Percentiles rank a stretch among this genome's conserved stretches.
These are phyloP conservation scores for Microctenopoma steveboyesi DNA, from an alignment of 2,797 vertebrate genomes.

Conservation along the genomic window DNA sequence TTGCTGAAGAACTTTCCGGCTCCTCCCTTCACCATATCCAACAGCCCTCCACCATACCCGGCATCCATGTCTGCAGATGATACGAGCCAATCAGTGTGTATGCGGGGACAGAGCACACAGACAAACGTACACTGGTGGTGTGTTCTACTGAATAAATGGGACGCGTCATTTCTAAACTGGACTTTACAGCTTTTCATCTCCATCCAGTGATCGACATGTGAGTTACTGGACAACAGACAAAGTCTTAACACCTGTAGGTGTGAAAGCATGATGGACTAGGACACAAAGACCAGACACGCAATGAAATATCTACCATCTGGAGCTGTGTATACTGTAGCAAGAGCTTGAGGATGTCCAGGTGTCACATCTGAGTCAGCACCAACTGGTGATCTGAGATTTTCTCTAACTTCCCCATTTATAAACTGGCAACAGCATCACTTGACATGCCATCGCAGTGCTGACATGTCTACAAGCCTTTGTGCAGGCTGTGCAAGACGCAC, in stretches of 20 bases:
- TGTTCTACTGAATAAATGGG: neutral
- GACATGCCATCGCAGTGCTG: conserved; percentile 22
- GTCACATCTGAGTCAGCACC: conserved; percentile 65
- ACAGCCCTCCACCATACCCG: conserved; percentile 91
- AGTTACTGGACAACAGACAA: too few relatives aligned
- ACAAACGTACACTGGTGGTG: conserved; percentile 8
- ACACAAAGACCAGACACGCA: conserved; percentile 25
- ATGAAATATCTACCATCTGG: conserved; percentile 33
- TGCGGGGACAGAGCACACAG: conserved; percentile 6
- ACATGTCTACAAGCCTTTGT: conserved; percentile 9
- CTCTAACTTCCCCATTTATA: conserved; percentile 1
- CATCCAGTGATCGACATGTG: conserved; percentile 11
- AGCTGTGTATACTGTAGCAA: conserved; percentile 12
- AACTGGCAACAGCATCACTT: conserved; percentile 10
- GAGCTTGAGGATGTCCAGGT: conserved; percentile 47
- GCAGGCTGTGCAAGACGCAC: neutral
- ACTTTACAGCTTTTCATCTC: conserved; percentile 8
- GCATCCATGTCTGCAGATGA: conserved; percentile 93
- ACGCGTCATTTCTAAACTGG: conserved; percentile 1
- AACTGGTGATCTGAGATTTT: conserved; percentile 42
- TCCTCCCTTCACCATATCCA: conserved; percentile 99
- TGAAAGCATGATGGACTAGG: conserved; percentile 20
- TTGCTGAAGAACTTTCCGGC: conserved; percentile 99
- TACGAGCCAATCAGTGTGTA: conserved; percentile 60
- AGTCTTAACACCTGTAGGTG: too few relatives aligned